Evolutionary conservation across 2,113 vertebrate species (phyloP).

Genomic region (Spea multiplicata): DNA sequence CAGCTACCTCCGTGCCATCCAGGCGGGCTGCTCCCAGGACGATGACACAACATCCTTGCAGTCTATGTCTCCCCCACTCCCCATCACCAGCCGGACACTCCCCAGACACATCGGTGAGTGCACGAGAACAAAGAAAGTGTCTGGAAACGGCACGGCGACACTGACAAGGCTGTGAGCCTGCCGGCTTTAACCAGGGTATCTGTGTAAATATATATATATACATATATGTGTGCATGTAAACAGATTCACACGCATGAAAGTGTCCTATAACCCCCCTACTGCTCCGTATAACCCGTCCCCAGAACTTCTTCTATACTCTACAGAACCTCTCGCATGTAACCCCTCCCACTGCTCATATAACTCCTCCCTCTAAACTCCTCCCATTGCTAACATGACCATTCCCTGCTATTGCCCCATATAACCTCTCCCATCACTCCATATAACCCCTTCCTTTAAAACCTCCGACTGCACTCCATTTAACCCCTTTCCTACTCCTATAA

Average conservation of each 20-base stretch:
- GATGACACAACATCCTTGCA: conserved; percentile 88
- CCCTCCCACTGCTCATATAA: too few relatives aligned
- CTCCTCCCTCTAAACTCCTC: too few relatives aligned
- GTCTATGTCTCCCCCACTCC: conserved; percentile 87
- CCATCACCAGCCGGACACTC: conserved; percentile 86
- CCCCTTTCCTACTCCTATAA: too few relatives aligned
- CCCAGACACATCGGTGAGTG: conserved; percentile 88
- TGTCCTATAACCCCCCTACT: not conserved
- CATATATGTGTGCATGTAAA: not conserved
- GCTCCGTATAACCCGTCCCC: not conserved
- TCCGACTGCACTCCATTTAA: too few relatives aligned
- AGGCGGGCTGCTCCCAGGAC: conserved; percentile 96
- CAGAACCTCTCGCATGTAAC: not conserved
- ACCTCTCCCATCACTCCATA: too few relatives aligned
- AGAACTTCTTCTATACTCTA: not conserved
- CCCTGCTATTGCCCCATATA: not conserved
- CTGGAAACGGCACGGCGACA: too few relatives aligned
- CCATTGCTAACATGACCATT: not conserved
- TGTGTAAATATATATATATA: not conserved
- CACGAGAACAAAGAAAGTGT: not conserved
- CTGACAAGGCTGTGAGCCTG: too few relatives aligned
- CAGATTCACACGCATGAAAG: not conserved
- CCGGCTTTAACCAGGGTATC: too few relatives aligned
- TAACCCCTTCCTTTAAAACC: too few relatives aligned
- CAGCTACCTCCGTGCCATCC: conserved; percentile 98